These are phyloP conservation scores for Drosophila bifasciata DNA, from an alignment of 1,140 invertebrate genomes.

Conservation along the genomic window DNA sequence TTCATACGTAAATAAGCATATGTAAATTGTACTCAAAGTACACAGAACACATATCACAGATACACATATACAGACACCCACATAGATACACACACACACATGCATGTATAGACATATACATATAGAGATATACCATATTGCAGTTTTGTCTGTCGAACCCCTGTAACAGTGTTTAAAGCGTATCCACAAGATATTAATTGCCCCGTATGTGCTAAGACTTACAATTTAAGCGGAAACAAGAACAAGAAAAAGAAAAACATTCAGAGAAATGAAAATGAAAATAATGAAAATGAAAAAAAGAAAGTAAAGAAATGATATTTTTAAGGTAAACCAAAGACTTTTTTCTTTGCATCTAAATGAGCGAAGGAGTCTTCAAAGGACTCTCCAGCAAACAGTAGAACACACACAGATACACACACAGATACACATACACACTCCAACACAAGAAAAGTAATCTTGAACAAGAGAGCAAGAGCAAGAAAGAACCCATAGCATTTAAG, in stretches of 20 bases:
- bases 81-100: conserved; percentile 12
- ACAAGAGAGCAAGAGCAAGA: conserved; percentile 37
- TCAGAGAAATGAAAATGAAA: conserved; percentile 18
- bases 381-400: conserved; percentile 44
- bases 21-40: conserved; percentile 48
- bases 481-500: conserved; percentile 66
- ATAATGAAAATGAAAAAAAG: conserved; percentile 15
- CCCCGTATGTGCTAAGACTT: conserved; percentile 67
- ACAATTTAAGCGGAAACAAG: conserved; percentile 40
- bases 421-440: neutral
- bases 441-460: conserved; percentile 21
- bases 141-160: conserved; percentile 42
- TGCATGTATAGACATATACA: conserved; percentile 28
- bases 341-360: conserved; percentile 77
- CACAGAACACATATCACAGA: conserved; percentile 24
- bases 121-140: conserved; percentile 26
- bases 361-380: conserved; percentile 48
- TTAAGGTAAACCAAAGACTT: conserved; percentile 83
- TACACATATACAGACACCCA: conserved; percentile 9
- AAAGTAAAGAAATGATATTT: conserved; percentile 70
- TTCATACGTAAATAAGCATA: conserved; percentile 55
- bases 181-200: conserved; percentile 71
- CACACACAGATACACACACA: conserved; percentile 25
- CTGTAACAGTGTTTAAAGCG: conserved; percentile 60
- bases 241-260: conserved; percentile 28